A percentile compares a stretch with the other conserved stretches of the same genome.
Conservation (phyloP, 1,140 invertebrate genomes). For the Dermatophagoides farinae region DNA sequence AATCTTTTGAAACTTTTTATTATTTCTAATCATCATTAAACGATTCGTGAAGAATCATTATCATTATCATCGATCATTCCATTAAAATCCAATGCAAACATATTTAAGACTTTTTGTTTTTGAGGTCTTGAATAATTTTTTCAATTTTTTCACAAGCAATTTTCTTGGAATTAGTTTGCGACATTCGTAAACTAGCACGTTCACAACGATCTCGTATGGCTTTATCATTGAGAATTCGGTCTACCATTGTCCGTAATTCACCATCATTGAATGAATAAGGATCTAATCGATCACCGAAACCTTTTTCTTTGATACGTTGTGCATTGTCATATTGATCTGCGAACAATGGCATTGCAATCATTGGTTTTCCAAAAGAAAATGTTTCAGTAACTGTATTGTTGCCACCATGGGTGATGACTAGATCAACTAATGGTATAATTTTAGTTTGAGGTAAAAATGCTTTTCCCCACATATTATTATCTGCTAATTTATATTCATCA, state of each 20-base stretch:
- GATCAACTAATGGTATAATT: background rate
- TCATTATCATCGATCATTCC: background rate
- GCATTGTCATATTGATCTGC: constrained; percentile 14
- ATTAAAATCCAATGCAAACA: background rate
- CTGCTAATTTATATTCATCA: constrained; percentile 11
- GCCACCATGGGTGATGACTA: constrained; percentile 12
- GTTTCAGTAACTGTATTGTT: constrained; percentile 10
- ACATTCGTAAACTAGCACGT: background rate
- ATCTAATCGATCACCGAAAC: background rate
- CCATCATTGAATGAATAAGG: background rate
- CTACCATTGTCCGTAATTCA: background rate
- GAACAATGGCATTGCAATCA: constrained; percentile 11
- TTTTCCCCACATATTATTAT: constrained; percentile 14
- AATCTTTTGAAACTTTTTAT: too few relatives aligned
- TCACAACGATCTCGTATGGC: background rate
- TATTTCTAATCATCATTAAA: too few relatives aligned
- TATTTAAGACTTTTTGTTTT: background rate
- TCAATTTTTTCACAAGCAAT: background rate
- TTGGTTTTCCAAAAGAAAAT: constrained; percentile 1
- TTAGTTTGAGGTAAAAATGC: constrained; percentile 1
- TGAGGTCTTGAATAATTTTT: background rate
- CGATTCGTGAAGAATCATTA: background rate
- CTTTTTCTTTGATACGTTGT: constrained; percentile 8
- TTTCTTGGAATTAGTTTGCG: background rate
- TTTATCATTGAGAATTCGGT: constrained; percentile 2